Conservation (phyloP, 2,888 invertebrate species). For the Lissonota sp. region DNA sequence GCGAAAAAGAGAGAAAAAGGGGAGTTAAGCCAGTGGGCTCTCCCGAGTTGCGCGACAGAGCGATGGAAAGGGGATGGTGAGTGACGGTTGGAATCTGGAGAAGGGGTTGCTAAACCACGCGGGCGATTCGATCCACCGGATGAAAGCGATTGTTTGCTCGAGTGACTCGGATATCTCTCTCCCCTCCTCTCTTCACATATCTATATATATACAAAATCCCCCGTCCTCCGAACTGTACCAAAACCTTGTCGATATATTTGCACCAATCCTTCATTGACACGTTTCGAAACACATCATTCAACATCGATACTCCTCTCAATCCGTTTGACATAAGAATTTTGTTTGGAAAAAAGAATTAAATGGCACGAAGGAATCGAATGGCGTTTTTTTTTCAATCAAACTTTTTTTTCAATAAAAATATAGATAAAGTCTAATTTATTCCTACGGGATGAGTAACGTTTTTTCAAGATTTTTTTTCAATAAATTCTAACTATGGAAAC, state of each 20-base stretch:
- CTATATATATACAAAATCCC: constrained; percentile 1
- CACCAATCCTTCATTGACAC: constrained; percentile 26
- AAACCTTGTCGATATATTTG: constrained; percentile 48
- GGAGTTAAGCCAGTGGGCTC: constrained; percentile 30
- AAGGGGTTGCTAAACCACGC: constrained; percentile 48
- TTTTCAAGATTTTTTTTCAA: too few species aligned
- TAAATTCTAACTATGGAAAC: too few species aligned
- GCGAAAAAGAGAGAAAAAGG: not conserved
- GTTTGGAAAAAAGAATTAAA: too few species aligned
- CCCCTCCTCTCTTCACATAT: not conserved
- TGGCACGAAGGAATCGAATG: too few species aligned
- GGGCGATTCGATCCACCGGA: constrained; percentile 47
- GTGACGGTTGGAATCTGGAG: constrained; percentile 41
- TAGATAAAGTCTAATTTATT: too few species aligned
- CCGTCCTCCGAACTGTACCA: not conserved
- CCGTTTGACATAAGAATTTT: not conserved
- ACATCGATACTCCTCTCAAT: not conserved
- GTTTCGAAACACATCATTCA: constrained; percentile 1
- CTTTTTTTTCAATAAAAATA: too few species aligned
- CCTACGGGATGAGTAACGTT: too few species aligned
- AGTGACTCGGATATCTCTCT: constrained; percentile 46
- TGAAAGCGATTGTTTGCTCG: constrained; percentile 54
- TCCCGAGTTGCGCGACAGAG: not conserved
- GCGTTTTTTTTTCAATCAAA: too few species aligned
- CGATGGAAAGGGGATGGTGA: not conserved